Conservation (phyloP, 2,888 invertebrate species). For the Ypsolopha sequella region DNA sequence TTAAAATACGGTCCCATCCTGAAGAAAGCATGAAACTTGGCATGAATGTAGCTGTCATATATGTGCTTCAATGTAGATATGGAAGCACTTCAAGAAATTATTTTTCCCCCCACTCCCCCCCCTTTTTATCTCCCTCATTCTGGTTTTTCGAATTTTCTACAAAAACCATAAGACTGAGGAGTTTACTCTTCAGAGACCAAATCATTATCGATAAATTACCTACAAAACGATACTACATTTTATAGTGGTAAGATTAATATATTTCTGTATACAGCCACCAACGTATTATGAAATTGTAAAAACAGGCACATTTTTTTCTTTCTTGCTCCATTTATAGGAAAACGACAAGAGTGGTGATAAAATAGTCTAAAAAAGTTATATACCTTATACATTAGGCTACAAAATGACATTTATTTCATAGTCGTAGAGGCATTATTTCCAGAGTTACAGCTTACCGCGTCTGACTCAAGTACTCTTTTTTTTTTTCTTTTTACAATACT, state of each 20-base stretch:
- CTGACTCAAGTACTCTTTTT: constrained; percentile 6
- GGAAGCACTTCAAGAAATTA: not conserved
- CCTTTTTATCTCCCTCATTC: not conserved
- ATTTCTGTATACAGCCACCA: constrained; percentile 4
- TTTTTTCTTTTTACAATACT: constrained; percentile 2
- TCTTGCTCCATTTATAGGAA: constrained; percentile 5
- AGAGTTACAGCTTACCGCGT: constrained; percentile 6
- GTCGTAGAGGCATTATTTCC: constrained; percentile 4
- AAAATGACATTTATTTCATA: constrained; percentile 5
- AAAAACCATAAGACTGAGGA: constrained; percentile 5
- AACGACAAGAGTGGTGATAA: constrained; percentile 6
- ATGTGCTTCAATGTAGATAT: not conserved
- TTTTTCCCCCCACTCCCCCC: not conserved
- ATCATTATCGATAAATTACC: constrained; percentile 4
- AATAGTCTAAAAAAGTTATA: constrained; percentile 3
- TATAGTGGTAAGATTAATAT: not conserved
- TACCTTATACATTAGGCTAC: constrained; percentile 6
- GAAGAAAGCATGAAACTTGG: constrained; percentile 6
- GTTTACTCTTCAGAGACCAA: constrained; percentile 5
- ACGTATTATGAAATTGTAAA: constrained; percentile 8
- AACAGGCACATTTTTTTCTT: constrained; percentile 6
- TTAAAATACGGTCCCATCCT: constrained; percentile 4
- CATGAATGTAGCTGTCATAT: constrained; percentile 5
- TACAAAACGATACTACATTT: not conserved
- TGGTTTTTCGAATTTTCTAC: not conserved